phyloP scores from a whole-genome alignment of 2,797 vertebrate species.

The Ambastaia sidthimunki region DNA sequence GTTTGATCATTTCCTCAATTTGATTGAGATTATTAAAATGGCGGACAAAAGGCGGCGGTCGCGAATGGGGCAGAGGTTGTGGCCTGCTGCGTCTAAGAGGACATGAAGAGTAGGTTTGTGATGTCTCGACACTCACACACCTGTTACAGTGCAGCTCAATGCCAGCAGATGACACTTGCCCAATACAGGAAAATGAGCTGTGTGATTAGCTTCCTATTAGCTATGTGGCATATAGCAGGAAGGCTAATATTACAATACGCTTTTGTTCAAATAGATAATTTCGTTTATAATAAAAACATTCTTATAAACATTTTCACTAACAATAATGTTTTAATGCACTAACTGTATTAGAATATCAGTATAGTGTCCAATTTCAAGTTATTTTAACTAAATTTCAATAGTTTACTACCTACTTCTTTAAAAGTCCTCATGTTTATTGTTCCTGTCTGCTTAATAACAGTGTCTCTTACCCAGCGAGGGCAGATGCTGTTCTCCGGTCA shows the following conservation, averaged over 20 bases:
- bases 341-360: too few species aligned
- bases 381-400: neutral
- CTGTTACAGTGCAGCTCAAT: constrained; percentile 59
- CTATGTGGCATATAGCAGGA: neutral
- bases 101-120: constrained; percentile 84
- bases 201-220: constrained; percentile 9
- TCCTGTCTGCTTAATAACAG: constrained; percentile 10
- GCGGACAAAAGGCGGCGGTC: constrained; percentile 82
- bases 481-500: constrained; percentile 47
- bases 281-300: neutral
- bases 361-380: too few species aligned
- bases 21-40: constrained; percentile 98
- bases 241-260: neutral
- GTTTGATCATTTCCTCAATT: constrained; percentile 96
- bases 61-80: constrained; percentile 81
- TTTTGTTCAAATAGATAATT: neutral
- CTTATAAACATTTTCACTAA: neutral
- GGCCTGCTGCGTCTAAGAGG: constrained; percentile 83
- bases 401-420: neutral
- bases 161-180: constrained; percentile 42
- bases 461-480: constrained; percentile 29
- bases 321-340: neutral
- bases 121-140: constrained; percentile 70
- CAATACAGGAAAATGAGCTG: constrained; percentile 34
- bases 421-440: neutral